phyloP scores from a whole-genome alignment of 2,888 invertebrate species.

The Cephus pulcher region DNA sequence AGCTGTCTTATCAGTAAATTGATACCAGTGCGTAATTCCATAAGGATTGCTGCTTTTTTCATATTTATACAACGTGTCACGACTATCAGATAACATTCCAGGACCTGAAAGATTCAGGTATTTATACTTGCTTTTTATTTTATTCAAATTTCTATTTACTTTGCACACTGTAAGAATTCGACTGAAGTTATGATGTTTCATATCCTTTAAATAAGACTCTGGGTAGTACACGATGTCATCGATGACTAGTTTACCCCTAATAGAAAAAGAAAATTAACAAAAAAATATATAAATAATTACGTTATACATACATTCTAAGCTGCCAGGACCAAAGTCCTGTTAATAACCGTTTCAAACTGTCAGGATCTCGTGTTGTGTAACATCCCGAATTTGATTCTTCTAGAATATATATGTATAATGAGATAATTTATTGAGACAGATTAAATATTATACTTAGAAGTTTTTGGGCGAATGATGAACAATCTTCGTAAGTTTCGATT shows the following conservation, averaged over 20 bases:
- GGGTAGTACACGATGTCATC: conserved; percentile 4
- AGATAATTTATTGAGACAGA: background rate
- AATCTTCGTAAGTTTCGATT: conserved; percentile 67
- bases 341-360: conserved; percentile 34
- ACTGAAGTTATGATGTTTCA: conserved; percentile 23
- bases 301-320: conserved; percentile 42
- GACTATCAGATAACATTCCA: conserved; percentile 43
- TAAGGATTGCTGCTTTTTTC: conserved; percentile 32
- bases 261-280: background rate
- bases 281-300: background rate
- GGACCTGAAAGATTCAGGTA: conserved; percentile 26
- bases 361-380: conserved; percentile 38
- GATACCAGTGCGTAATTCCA: conserved; percentile 24
- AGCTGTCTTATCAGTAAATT: conserved; percentile 27
- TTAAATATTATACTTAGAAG: conserved; percentile 28
- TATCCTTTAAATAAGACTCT: conserved; percentile 11
- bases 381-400: background rate
- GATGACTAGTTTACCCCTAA: conserved; percentile 29
- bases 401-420: background rate
- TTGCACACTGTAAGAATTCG: conserved; percentile 33
- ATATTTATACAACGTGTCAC: conserved; percentile 41
- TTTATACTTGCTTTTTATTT: background rate
- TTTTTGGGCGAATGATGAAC: conserved; percentile 66
- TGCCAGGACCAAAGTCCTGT: conserved; percentile 42
- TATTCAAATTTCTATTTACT: conserved; percentile 20